Evolutionary conservation across 2,113 vertebrate genomes (phyloP).

Genomic region (Platysternon megacephalum): DNA sequence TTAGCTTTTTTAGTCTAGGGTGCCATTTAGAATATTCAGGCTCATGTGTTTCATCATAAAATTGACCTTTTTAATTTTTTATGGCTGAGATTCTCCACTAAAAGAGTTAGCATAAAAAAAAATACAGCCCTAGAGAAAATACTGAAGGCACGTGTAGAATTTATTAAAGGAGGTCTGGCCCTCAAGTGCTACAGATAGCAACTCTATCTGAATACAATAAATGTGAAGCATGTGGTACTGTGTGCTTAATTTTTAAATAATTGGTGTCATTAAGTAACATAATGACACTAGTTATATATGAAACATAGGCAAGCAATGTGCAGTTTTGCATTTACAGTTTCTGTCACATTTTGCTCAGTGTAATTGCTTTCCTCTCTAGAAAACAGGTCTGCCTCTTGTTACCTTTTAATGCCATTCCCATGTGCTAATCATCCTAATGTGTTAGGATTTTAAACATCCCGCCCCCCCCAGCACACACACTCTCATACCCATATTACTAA

Average conservation of each 20-base stretch:
- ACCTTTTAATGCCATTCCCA: conserved; percentile 65
- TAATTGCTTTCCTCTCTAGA: conserved; percentile 72
- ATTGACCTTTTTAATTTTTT: conserved; percentile 84
- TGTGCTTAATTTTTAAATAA: conserved; percentile 81
- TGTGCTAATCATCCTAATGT: conserved; percentile 51
- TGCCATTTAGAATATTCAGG: conserved; percentile 79
- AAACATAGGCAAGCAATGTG: conserved; percentile 52
- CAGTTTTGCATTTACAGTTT: conserved; percentile 52
- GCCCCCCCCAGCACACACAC: neutral
- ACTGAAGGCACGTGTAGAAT: conserved; percentile 63
- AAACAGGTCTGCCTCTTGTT: conserved; percentile 62
- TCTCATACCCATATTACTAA: neutral
- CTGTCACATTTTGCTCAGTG: conserved; percentile 29
- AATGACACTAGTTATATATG: conserved; percentile 64
- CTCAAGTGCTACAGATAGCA: conserved; percentile 57
- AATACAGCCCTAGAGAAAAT: conserved; percentile 66
- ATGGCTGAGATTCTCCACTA: conserved; percentile 72
- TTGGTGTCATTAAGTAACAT: conserved; percentile 76
- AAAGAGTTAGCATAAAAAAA: conserved; percentile 71
- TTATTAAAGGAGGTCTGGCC: conserved; percentile 48
- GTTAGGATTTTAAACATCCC: conserved; percentile 63
- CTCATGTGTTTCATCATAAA: conserved; percentile 77
- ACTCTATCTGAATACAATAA: conserved; percentile 66
- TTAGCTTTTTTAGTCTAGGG: conserved; percentile 79
- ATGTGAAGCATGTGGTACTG: conserved; percentile 54